Base-by-base conservation (phyloP, 2,888 invertebrate genomes). In the Agonopterix heracliana region DNA sequence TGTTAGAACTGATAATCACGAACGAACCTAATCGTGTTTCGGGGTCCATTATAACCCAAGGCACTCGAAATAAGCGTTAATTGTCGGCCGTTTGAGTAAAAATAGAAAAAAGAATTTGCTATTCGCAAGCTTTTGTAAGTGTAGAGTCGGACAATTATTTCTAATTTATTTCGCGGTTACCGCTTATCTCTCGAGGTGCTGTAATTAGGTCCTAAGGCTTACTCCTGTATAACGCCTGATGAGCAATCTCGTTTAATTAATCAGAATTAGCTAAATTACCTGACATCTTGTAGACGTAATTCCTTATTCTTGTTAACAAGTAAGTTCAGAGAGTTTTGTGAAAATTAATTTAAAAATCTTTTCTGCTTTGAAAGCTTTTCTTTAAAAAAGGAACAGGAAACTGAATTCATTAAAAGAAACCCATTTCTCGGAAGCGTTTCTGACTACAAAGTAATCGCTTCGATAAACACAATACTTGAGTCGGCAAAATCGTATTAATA, bases 251-350 rank as follows among this genome's bases (percentile, higher is more conserved):
- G 34, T 44, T 26, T 46, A 50, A 50, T 50, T 50, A 50, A 47
- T 47, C 47, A 36, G 44, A 47, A 50, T 50, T 50, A 50, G 9
- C 44, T 44, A 47, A 47, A 50, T 50, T 50, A 50, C 35, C 50
- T 50, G 44, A 50, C 47, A 47, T 50, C 47, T 50, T 50, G 50
- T 50, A 26, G 41, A 50, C 40, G 44, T 44, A 41, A 50, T 26
- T 50, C 41, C 35, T 44, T 47, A 50, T 50, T 47, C 36, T 47
- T 50, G 41, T 44, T 46, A 3, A 26, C 26, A 34, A 46, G 46
- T 34, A 46, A n/a, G 12, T 41, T 11, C 3, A 40, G 40, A 26
- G 40, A 46, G 40, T 40, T 46, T 40, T 40, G 40, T 26, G 40
- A 40, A 34, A 10, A 46, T 46, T 26, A 26, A 26, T 26, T 26